Base-by-base conservation (phyloP, 2,888 invertebrate species). In the Luperina nickerlii region DNA sequence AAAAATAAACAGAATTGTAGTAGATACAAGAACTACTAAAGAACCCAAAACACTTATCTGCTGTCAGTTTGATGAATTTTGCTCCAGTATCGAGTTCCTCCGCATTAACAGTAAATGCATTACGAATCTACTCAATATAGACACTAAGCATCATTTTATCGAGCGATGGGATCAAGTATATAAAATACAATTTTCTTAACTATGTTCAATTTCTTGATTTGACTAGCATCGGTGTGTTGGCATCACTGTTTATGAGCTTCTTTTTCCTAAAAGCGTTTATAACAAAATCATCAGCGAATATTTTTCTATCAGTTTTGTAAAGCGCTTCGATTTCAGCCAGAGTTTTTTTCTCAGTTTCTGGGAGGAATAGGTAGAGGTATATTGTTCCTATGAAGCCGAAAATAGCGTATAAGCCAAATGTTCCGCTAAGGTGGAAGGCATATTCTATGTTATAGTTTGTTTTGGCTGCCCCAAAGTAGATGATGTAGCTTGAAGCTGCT, bases 281-380 rank as follows among this genome's bases (percentile, higher is more conserved):
- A 2, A 97, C 85, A 65, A 93, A 94, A 85, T 97, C 97, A 83
- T 97, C 93, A 1, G 97, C 97, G 63, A 96, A 96, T 84, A 96
- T 94, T 83, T 90, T 95, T 27, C 88, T 92, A 69, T 95, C 91
- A 4, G 96, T 95, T 86, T 95, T 95, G 83, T 97, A 97, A 68
- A 91, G 95, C 0, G 93, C 92, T 92, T 97, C 97, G 27, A 97
- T 97, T 92, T 97, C 97, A n/a, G 95, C 94, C 24, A 97, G 91
- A 42, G 96, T 90, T 81, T 95, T 97, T 9, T 94, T 96, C 88
- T 97, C 97, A 0, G 97, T 97, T 92, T 97, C 97, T 45, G 97
- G 97, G 80, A 97, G 87, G 83, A 95, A 96, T 86, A 97, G 95
- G 88, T 97, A 97, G 9, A 97, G 93, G 85, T 97, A 97, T 1